Conservation (phyloP, 2,888 invertebrate genomes). For the Epistrophe grossulariae region DNA sequence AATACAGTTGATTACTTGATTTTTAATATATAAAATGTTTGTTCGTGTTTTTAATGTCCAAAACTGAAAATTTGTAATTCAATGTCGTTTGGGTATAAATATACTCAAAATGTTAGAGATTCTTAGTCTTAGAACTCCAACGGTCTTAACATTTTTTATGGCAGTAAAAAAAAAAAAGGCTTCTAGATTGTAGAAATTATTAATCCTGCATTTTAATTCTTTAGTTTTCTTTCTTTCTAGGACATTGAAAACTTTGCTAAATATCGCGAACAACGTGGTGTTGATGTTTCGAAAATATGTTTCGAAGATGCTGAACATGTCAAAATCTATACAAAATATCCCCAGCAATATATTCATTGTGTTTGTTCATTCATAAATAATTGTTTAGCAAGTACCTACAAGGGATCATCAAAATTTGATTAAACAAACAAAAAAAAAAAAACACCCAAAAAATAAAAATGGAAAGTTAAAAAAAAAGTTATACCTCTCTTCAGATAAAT, state of each 20-base stretch:
- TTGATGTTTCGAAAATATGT: slow-evolving; percentile 86
- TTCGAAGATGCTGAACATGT: slow-evolving; percentile 91
- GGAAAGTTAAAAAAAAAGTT: slow-evolving; percentile 29
- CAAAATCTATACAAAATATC: slow-evolving; percentile 88
- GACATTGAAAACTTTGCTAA: slow-evolving; percentile 89
- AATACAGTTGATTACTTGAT: too few species aligned
- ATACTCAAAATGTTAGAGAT: too few species aligned
- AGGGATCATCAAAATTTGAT: slow-evolving; percentile 68
- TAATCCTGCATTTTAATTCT: neutral
- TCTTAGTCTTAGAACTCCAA: too few species aligned
- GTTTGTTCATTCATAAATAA: slow-evolving; percentile 87
- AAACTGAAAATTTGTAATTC: too few species aligned
- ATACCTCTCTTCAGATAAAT: slow-evolving; percentile 56
- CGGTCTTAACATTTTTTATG: too few species aligned
- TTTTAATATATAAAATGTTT: too few species aligned
- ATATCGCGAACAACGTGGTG: slow-evolving; percentile 86
- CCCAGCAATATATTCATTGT: slow-evolving; percentile 86
- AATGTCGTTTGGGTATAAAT: too few species aligned
- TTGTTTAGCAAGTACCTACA: slow-evolving; percentile 83
- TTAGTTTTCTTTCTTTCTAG: slow-evolving; percentile 78
- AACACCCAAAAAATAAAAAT: neutral
- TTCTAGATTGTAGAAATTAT: too few species aligned
- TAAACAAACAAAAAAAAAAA: slow-evolving; percentile 38
- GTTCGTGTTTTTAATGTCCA: too few species aligned
- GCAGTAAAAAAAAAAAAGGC: too few species aligned